Conservation (phyloP, 2,113 vertebrate genomes). For the Xiphophorus hellerii region DNA sequence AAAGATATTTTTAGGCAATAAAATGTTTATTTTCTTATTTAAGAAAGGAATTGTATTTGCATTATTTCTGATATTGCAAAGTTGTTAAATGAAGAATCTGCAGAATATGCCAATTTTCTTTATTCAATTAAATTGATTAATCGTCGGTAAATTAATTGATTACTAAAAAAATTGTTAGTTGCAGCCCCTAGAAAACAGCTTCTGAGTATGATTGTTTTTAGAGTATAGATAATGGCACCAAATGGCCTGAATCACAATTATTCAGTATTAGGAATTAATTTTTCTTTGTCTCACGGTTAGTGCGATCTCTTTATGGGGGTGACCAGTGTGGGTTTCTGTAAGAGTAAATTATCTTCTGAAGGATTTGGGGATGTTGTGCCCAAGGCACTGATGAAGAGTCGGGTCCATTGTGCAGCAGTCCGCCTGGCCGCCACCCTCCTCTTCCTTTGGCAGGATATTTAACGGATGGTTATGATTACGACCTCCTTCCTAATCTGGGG, state of each 20-base stretch:
- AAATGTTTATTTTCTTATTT: no score
- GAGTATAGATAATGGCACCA: no score
- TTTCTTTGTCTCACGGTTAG: not conserved
- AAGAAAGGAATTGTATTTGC: no score
- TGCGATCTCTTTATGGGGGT: not conserved
- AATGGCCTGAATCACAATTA: not conserved
- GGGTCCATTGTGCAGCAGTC: constrained; percentile 16
- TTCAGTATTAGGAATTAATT: not conserved
- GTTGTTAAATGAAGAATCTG: no score
- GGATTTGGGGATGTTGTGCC: not conserved
- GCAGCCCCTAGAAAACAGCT: no score
- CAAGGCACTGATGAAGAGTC: constrained; percentile 12
- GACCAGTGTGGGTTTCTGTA: not conserved
- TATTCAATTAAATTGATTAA: no score
- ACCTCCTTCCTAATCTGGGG: constrained; percentile 75
- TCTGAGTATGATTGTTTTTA: no score
- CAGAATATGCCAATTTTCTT: no score
- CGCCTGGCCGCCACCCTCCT: constrained; percentile 44
- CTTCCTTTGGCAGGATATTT: constrained; percentile 65
- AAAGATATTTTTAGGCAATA: no score
- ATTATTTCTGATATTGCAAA: no score
- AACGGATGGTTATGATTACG: constrained; percentile 63
- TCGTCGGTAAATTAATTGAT: no score
- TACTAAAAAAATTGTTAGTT: no score
- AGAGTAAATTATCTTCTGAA: not conserved